Base-by-base conservation (phyloP, 2,888 invertebrate genomes). In the Drosophila suboccidentalis region DNA sequence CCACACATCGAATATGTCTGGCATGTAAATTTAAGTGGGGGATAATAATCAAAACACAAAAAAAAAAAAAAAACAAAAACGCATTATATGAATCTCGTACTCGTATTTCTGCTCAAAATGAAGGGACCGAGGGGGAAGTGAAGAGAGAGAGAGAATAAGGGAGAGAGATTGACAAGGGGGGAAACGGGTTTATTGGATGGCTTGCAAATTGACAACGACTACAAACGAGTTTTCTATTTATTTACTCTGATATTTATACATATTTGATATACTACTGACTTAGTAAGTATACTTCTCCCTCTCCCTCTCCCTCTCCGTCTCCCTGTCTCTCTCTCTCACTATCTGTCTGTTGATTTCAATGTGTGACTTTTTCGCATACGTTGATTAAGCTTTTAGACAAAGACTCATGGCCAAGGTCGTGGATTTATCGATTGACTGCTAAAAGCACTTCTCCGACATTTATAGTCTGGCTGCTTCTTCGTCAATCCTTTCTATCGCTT, bases 381-480 rank as follows among this genome's bases (percentile, higher is more conserved):
- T 41, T 41, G 41, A 13, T 38, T 38, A 50, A 51, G 39, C 50
- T 62, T 55, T 66, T 70, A 62, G 32, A 57, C 55, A 64, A 67
- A 80, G 78, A 82, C 75, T 84, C 82, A 82, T 78, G 82, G 85
- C 63, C 82, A 82, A 82, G 82, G 82, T 82, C 82, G 78, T 10
- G 39, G 69, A 50, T 72, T 58, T 68, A 70, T 69, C 63, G 59
- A 70, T 71, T 58, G 59, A 68, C 61, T 68, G 55, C 53, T 49
- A 69, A 63, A 63, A 41, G 46, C 47, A 53, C 10, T 22, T 41
- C 26, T 17, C 49, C 32, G 43, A 65, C 55, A 11, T 63, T 57
- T 54, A 22, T 51, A 6, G 36, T 17, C 26, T 50, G 32, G 34
- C 39, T n/a, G 34, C 34, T 11, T 8, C 36, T 26, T n/a, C 44